A percentile compares a stretch with the other conserved stretches of the same genome.
phyloP scores from a whole-genome alignment of 2,113 vertebrate genomes.

The Cryptomyrus ogoouensis region DNA sequence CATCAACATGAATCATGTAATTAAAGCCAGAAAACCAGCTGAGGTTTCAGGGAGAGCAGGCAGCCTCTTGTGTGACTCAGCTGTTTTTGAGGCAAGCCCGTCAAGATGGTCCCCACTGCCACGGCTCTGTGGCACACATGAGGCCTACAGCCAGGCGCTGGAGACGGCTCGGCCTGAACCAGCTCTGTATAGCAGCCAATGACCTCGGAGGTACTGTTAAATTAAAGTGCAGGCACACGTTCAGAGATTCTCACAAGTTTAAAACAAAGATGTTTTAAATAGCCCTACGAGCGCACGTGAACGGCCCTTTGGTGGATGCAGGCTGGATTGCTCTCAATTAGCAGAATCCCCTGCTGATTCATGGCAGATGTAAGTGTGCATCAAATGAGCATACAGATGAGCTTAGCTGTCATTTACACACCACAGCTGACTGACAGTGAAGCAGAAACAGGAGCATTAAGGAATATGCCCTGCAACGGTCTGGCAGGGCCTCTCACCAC shows the following conservation, averaged over 20 bases:
- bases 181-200: not conserved
- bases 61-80: conserved; percentile 9
- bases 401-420: not conserved
- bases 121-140: not conserved
- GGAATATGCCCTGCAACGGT: not conserved
- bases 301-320: not conserved
- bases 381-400: not conserved
- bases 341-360: not conserved
- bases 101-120: not conserved
- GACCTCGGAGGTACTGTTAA: not conserved
- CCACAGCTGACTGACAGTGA: not conserved
- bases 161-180: not conserved
- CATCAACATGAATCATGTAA: conserved; percentile 4
- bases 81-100: not conserved
- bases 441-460: not conserved
- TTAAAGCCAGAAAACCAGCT: not conserved
- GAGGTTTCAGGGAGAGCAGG: not conserved
- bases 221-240: not conserved
- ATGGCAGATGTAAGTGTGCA: not conserved
- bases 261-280: not conserved
- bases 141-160: not conserved
- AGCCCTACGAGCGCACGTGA: not conserved
- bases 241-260: not conserved
- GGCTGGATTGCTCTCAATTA: not conserved
- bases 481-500: not conserved